These are phyloP conservation scores for Diplosoma virens DNA, from an alignment of 23 tunicate species.

Conservation along the genomic window DNA sequence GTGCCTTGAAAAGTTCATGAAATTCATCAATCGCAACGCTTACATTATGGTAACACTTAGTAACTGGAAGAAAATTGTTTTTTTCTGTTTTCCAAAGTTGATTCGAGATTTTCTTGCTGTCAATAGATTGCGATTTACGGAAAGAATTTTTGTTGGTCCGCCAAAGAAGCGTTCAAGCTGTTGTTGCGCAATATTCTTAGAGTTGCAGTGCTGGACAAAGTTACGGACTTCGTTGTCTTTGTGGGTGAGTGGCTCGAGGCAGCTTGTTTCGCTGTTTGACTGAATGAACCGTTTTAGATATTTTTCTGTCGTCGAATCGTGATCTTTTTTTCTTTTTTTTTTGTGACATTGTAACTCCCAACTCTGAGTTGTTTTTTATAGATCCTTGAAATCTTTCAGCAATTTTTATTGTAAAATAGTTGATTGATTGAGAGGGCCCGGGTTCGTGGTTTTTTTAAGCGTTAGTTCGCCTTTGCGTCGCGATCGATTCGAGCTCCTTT, in stretches of 20 bases:
- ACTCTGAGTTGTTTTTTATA: too few species aligned
- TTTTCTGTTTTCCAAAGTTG: not conserved
- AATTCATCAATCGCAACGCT: slow-evolving; percentile 89
- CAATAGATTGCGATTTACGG: slow-evolving; percentile 81
- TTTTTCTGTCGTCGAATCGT: too few species aligned
- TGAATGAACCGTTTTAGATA: too few species aligned
- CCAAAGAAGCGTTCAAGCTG: slow-evolving; percentile 92
- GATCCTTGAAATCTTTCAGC: too few species aligned
- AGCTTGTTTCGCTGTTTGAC: not conserved
- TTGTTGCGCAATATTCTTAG: slow-evolving; percentile 79
- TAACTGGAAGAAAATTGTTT: too few species aligned
- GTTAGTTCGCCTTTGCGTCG: too few species aligned
- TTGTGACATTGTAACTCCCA: too few species aligned
- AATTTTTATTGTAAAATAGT: not conserved
- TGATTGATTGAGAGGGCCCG: too few species aligned
- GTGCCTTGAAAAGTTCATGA: slow-evolving; percentile 95
- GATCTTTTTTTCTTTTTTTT: too few species aligned
- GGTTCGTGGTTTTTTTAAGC: too few species aligned
- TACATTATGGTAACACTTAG: slow-evolving; percentile 97
- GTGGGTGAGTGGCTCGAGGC: slow-evolving; percentile 44
- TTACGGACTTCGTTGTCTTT: slow-evolving; percentile 81
- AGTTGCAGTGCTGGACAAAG: slow-evolving; percentile 88
- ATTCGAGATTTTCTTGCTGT: not conserved
- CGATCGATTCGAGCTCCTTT: too few species aligned
- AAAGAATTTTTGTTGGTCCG: slow-evolving; percentile 94